Conservation (phyloP, 1,140 invertebrate genomes). For the Platyura marginata region DNA sequence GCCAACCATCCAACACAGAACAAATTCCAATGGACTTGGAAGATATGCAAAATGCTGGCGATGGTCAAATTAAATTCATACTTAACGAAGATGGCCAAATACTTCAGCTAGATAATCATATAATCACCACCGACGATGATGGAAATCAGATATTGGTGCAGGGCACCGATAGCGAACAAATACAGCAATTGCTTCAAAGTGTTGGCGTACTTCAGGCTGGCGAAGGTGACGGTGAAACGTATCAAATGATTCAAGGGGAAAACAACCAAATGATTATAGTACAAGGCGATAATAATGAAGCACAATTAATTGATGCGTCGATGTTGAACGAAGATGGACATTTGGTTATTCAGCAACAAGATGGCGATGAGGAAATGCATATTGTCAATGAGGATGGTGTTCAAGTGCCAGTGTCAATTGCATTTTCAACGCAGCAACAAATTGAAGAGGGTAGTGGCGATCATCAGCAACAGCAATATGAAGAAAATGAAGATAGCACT, state of each 20-base stretch:
- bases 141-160: conserved; percentile 25
- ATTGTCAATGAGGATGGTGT: conserved; percentile 23
- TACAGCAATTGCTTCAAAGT: conserved; percentile 22
- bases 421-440: conserved; percentile 15
- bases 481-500: conserved; percentile 1
- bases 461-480: conserved; percentile 11
- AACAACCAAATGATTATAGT: conserved; percentile 25
- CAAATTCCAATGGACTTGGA: conserved; percentile 23
- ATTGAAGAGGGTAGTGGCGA: conserved; percentile 3
- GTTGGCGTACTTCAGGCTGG: conserved; percentile 22
- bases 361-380: conserved; percentile 19
- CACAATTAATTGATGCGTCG: conserved; percentile 23
- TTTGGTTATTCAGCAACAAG: conserved; percentile 21
- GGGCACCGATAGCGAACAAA: conserved; percentile 18
- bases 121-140: conserved; percentile 20
- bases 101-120: conserved; percentile 22
- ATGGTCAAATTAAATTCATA: conserved; percentile 24
- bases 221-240: conserved; percentile 21
- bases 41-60: conserved; percentile 23
- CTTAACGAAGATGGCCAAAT: conserved; percentile 23
- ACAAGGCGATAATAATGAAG: conserved; percentile 21
- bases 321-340: conserved; percentile 21
- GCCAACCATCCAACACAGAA: conserved; percentile 9
- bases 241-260: conserved; percentile 23
- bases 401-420: conserved; percentile 22